Percentiles rank a stretch among this genome's conserved stretches.
These are phyloP conservation scores for Nannospalax galili DNA, from an alignment of 2,113 vertebrate genomes.

Conservation along the genomic window DNA sequence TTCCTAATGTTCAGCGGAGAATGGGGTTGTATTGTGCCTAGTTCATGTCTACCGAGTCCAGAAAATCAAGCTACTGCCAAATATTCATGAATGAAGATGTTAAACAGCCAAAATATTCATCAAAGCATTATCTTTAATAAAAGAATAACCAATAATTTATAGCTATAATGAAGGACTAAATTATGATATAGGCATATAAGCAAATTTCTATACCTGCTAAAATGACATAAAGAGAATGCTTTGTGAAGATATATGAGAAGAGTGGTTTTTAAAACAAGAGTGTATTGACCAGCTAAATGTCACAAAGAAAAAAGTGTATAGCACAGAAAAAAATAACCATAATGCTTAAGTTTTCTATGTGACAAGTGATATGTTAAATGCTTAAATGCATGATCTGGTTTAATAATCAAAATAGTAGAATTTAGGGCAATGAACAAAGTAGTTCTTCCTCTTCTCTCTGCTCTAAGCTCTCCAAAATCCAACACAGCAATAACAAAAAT, in stretches of 20 bases:
- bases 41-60: background rate
- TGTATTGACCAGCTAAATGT: background rate
- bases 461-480: background rate
- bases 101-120: background rate
- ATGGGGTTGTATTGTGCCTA: background rate
- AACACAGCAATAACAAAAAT: background rate
- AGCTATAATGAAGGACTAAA: background rate
- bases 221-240: background rate
- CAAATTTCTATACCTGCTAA: background rate
- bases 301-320: background rate
- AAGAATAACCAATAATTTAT: constrained; percentile 3
- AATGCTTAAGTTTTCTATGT: background rate
- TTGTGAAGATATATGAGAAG: background rate
- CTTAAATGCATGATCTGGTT: background rate
- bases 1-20: background rate
- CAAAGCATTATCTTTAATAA: background rate
- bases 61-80: background rate
- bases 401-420: background rate
- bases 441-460: background rate
- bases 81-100: background rate
- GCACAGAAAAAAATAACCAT: background rate
- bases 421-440: background rate
- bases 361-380: background rate
- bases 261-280: background rate
- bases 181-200: background rate